Base-by-base conservation (phyloP, 2,888 invertebrate species). In the Drosophila neonasuta region DNA sequence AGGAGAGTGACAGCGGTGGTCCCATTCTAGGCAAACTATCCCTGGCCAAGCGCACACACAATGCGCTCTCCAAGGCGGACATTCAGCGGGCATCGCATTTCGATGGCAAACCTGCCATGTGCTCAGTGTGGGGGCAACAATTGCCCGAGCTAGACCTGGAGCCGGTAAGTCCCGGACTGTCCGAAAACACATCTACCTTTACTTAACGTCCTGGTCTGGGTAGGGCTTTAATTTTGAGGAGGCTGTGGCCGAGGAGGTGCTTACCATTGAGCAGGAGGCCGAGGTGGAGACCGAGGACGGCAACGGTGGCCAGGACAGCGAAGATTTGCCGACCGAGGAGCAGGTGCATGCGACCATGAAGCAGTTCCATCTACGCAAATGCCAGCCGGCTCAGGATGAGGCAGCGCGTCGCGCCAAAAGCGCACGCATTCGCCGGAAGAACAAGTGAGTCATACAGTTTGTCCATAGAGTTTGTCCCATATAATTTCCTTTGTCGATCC, bases 1-100 rank as follows among this genome's bases (percentile, higher is more conserved):
- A 91, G 67, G 91, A 91, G 61, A 91, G 91, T 66, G 90, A 90
- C 79, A 87, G 86, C 77, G 94, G 94, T 61, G 92, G 92, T 0
- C 94, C 94, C n/a, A 90, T 94, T 39, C 89, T 95, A 68, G 95
- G 95, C 0, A 93, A 94, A 58, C 92, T 94, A 0, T 94, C 94
- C 0, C 91, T 95, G 50, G 93, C 93, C 2, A 92, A 94, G 9
- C 90, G 95, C n/a, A 95, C 94, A 0, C 93, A 94, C 57, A 93
- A 94, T 0, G 94, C 94, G 0, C 79, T 91, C 10, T 87, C 89
- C 13, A 88, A 88, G 59, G 87, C 85, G 46, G 80, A 87, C 41
- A 83, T 89, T 7, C 64, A 77, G n/a, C 84, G 81, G 2, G 78
- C 77, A 0, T 63, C 77, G n/a, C 62, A 77, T 17, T 50, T 83